Conservation (phyloP, 2,113 vertebrate species). For the Neogobius melanostomus region DNA sequence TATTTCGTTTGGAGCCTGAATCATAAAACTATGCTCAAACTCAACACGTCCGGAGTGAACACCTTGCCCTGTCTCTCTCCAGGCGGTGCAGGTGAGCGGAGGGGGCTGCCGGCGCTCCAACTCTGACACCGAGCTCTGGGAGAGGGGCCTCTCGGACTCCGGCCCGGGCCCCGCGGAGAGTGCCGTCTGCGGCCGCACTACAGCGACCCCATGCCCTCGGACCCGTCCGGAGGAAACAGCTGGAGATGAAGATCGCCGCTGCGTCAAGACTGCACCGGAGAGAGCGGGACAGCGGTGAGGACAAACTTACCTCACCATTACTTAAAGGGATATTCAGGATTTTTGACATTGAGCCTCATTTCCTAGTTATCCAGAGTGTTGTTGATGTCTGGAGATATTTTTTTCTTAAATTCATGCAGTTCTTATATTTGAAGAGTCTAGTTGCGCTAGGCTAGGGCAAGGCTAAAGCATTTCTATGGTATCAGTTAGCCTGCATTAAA, state of each 20-base stretch:
- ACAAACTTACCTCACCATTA: not conserved
- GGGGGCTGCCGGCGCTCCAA: constrained; percentile 84
- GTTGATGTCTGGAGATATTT: too few species aligned
- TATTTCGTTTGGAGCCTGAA: too few species aligned
- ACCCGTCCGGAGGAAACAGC: constrained; percentile 88
- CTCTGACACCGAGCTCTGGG: constrained; percentile 81
- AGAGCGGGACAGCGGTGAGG: constrained; percentile 75
- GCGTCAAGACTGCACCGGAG: constrained; percentile 79
- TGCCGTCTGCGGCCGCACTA: constrained; percentile 86
- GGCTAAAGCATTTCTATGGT: too few species aligned
- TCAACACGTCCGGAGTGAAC: too few species aligned
- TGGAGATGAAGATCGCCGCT: constrained; percentile 88
- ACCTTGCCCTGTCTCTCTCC: constrained; percentile 27
- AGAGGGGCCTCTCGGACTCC: constrained; percentile 75
- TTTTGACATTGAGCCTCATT: too few species aligned
- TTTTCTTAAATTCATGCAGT: too few species aligned
- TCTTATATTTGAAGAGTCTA: too few species aligned
- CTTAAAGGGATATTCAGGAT: not conserved
- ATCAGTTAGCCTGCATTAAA: too few species aligned
- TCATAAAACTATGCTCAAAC: not conserved
- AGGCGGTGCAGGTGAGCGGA: constrained; percentile 65
- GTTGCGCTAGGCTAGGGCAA: too few species aligned
- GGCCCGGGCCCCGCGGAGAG: constrained; percentile 81
- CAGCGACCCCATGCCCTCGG: constrained; percentile 86
- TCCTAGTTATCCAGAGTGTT: too few species aligned